Evolutionary conservation across 2,888 invertebrate species (phyloP).

Genomic region (Cheilosia vulpina): DNA sequence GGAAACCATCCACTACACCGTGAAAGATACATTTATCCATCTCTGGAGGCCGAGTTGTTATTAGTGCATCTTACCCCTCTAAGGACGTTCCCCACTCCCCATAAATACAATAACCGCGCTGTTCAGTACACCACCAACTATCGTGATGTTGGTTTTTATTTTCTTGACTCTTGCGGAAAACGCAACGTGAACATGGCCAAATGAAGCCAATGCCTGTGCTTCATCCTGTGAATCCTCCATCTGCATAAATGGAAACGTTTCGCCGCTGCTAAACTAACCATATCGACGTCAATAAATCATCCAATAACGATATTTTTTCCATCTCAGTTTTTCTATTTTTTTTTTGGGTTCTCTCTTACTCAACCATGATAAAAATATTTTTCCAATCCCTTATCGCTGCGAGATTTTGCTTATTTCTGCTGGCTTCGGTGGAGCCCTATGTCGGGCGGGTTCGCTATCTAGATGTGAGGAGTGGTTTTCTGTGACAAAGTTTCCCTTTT

Average conservation of each 20-base stretch:
- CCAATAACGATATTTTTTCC: conserved; percentile 79
- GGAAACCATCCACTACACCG: conserved; percentile 9
- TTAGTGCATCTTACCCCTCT: not conserved
- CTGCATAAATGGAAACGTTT: conserved; percentile 45
- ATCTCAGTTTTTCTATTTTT: not conserved
- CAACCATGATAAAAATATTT: conserved; percentile 38
- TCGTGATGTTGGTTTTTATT: conserved; percentile 13
- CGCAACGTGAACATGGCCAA: conserved; percentile 41
- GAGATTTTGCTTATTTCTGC: conserved; percentile 30
- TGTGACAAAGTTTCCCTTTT: conserved; percentile 51
- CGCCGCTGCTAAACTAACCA: conserved; percentile 80
- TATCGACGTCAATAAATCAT: conserved; percentile 83
- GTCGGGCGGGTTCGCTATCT: not conserved
- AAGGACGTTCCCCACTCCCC: not conserved
- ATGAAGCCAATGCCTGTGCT: conserved; percentile 54
- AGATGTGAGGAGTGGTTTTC: conserved; percentile 34
- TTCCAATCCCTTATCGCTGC: conserved; percentile 52
- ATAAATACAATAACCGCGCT: not conserved
- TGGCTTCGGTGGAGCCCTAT: not conserved
- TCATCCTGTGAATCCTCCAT: conserved; percentile 22
- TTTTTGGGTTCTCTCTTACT: not conserved
- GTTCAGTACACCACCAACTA: conserved; percentile 31
- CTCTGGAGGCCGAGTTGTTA: conserved; percentile 7
- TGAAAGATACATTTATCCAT: conserved; percentile 24
- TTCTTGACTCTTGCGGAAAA: conserved; percentile 15